Conservation (phyloP, 2,888 invertebrate species). For the Pomacea canaliculata region DNA sequence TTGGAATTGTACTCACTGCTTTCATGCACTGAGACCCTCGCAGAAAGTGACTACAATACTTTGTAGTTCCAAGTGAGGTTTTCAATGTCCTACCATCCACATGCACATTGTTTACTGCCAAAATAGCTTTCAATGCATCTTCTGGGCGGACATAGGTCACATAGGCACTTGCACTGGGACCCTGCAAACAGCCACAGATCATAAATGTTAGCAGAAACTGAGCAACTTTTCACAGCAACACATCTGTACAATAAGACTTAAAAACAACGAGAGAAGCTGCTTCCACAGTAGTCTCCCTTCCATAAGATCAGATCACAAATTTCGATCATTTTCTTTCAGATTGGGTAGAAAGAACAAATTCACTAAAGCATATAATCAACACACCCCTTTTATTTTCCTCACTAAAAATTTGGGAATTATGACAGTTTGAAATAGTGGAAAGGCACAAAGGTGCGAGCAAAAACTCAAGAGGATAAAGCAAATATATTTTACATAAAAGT, state of each 20-base stretch:
- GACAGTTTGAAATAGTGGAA: too few species aligned
- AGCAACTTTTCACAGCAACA: background rate
- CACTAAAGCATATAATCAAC: too few species aligned
- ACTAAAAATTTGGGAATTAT: too few species aligned
- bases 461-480: too few species aligned
- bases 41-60: slow-evolving; percentile 99
- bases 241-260: background rate
- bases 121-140: slow-evolving; percentile 96
- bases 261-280: too few species aligned
- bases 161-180: slow-evolving; percentile 83
- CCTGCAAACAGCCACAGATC: slow-evolving; percentile 49
- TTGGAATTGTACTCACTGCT: slow-evolving; percentile 71
- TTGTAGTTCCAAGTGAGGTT: slow-evolving; percentile 98
- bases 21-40: slow-evolving; percentile 98
- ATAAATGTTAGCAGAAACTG: background rate
- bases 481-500: too few species aligned
- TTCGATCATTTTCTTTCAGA: too few species aligned
- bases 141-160: slow-evolving; percentile 90
- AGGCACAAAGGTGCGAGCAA: too few species aligned
- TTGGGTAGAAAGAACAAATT: too few species aligned
- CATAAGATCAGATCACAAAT: too few species aligned
- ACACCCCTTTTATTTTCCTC: too few species aligned
- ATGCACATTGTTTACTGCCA: slow-evolving; percentile 95
- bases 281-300: too few species aligned
- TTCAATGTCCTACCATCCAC: slow-evolving; percentile 96